A percentile compares a stretch with the other conserved stretches of the same genome.
Evolutionary conservation across 2,113 vertebrate species (phyloP).

Genomic region (Hydrochoerus hydrochaeris): DNA sequence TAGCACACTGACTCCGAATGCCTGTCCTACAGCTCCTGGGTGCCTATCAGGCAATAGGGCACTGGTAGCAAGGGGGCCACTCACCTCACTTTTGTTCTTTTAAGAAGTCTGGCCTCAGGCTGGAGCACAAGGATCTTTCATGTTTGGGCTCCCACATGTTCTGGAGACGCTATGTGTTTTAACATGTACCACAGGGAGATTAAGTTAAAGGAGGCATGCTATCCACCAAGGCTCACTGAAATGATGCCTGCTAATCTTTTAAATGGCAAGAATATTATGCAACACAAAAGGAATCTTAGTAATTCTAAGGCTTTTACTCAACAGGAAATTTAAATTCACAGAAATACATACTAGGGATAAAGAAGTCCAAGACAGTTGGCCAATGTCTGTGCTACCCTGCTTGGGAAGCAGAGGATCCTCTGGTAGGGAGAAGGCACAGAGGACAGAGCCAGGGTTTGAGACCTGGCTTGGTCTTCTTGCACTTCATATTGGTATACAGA

Average conservation of each 20-base stretch:
- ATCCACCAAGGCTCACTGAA: constrained; percentile 44
- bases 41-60: not conserved
- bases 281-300: constrained; percentile 74
- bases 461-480: not conserved
- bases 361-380: not conserved
- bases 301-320: constrained; percentile 66
- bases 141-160: not conserved
- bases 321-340: constrained; percentile 46
- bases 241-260: constrained; percentile 69
- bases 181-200: constrained; percentile 53
- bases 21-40: accelerated
- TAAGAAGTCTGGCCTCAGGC: not conserved
- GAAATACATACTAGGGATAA: constrained; percentile 33
- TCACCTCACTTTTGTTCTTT: not conserved
- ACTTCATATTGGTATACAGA: too few relatives aligned
- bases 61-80: too few relatives aligned
- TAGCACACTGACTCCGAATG: not conserved
- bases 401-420: not conserved
- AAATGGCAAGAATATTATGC: constrained; percentile 61
- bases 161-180: constrained; percentile 32
- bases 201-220: constrained; percentile 54
- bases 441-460: not conserved
- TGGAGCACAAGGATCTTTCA: not conserved
- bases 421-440: not conserved
- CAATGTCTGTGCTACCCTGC: not conserved